These are phyloP conservation scores for Tiliacea aurago DNA, from an alignment of 2,888 invertebrate genomes.

Conservation along the genomic window DNA sequence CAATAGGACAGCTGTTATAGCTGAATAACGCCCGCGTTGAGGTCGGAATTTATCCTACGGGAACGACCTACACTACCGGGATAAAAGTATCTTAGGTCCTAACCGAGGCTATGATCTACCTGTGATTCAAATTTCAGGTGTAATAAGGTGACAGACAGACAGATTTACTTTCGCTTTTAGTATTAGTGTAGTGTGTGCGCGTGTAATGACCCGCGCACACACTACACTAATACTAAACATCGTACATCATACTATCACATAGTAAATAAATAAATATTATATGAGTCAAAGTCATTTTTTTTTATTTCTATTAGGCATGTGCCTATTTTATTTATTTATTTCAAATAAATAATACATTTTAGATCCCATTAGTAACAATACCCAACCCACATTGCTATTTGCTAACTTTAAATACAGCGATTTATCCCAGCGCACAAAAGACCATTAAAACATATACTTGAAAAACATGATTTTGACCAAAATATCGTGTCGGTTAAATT, in stretches of 20 bases:
- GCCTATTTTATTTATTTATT: no score
- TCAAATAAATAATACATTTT: no score
- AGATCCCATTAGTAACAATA: neutral
- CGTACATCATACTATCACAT: no score
- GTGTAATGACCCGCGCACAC: no score
- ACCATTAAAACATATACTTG: constrained; percentile 2
- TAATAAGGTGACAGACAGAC: neutral
- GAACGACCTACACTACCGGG: neutral
- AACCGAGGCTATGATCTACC: neutral
- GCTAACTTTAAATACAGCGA: neutral
- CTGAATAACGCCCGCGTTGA: neutral
- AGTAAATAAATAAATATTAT: no score
- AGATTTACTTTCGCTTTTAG: neutral
- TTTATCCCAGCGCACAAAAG: neutral
- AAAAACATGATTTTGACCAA: constrained; percentile 12
- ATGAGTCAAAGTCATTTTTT: no score
- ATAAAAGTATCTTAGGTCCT: neutral
- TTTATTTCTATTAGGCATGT: no score
- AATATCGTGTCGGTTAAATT: constrained; percentile 45
- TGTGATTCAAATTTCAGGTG: neutral
- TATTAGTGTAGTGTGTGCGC: no score
- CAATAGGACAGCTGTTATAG: neutral
- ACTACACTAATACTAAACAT: no score
- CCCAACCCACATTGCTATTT: constrained; percentile 1
- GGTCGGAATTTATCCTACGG: neutral